These are phyloP conservation scores for Pseudochromis fuscus DNA, from an alignment of 2,797 vertebrate species.

Conservation along the genomic window DNA sequence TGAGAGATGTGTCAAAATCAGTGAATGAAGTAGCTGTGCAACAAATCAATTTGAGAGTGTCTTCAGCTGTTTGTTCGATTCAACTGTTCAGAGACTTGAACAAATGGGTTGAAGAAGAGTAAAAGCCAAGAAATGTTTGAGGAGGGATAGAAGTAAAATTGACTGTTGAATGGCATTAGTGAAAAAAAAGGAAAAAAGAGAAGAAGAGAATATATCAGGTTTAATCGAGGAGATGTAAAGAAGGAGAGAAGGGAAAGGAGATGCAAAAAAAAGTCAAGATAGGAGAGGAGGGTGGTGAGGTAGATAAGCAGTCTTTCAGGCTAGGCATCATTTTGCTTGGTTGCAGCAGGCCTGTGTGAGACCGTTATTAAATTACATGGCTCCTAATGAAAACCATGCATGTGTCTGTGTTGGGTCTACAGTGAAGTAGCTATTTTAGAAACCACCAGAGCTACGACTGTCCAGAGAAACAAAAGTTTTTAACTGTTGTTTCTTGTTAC, in stretches of 20 bases:
- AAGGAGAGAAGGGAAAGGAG: background rate
- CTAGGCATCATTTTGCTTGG: constrained; percentile 46
- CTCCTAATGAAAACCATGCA: constrained; percentile 79
- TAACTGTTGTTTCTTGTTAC: constrained; percentile 19
- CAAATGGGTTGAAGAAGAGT: background rate
- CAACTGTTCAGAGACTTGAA: constrained; percentile 21
- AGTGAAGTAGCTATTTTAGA: constrained; percentile 62
- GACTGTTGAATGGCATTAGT: background rate
- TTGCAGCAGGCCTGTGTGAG: constrained; percentile 69
- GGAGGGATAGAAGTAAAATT: background rate
- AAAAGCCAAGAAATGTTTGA: constrained; percentile 13
- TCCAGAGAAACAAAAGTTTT: constrained; percentile 1
- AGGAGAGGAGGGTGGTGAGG: background rate
- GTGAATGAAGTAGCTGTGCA: constrained; percentile 2
- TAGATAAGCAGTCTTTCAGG: constrained; percentile 43
- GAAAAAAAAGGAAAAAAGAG: background rate
- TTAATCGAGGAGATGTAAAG: background rate
- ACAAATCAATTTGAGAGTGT: constrained; percentile 30
- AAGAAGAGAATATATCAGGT: background rate
- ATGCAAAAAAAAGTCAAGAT: constrained; percentile 4
- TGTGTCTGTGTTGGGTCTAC: constrained; percentile 68
- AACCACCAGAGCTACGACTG: constrained; percentile 46
- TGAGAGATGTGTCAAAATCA: background rate
- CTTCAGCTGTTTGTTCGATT: constrained; percentile 39
- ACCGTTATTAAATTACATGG: constrained; percentile 78